A percentile compares a stretch with the other conserved stretches of the same genome.
Evolutionary conservation across 2,113 vertebrate genomes (phyloP).

Genomic region (Apus apus): DNA sequence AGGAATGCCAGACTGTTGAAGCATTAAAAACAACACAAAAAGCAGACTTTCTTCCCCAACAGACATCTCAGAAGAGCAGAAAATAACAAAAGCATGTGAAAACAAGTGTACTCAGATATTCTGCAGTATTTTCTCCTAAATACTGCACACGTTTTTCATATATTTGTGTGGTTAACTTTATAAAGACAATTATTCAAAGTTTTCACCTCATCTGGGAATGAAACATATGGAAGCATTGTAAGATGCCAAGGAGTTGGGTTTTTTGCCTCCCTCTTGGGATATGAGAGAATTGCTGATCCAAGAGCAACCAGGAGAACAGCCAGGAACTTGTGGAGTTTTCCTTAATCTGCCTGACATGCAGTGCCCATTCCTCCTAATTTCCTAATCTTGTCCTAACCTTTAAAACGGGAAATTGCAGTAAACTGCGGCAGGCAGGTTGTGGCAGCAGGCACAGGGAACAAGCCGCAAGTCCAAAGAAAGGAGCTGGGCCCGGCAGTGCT

Average conservation of each 20-base stretch:
- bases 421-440: background rate
- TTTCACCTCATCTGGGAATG: background rate
- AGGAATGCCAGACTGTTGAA: background rate
- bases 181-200: background rate
- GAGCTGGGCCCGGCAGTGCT: background rate
- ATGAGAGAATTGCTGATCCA: background rate
- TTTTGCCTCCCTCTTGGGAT: background rate
- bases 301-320: background rate
- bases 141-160: background rate
- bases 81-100: background rate
- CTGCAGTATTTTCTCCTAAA: background rate
- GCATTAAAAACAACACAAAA: background rate
- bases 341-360: background rate
- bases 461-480: background rate
- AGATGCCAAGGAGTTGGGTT: background rate
- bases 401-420: background rate
- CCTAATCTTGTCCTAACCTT: background rate
- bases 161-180: background rate
- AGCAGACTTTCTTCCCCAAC: background rate
- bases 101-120: background rate
- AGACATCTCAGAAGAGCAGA: background rate
- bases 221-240: background rate
- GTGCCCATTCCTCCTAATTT: background rate
- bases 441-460: background rate
- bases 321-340: background rate